A percentile compares a stretch with the other conserved stretches of the same genome.
phyloP scores from a whole-genome alignment of 2,113 vertebrate genomes.

The Pangasianodon gigas region DNA sequence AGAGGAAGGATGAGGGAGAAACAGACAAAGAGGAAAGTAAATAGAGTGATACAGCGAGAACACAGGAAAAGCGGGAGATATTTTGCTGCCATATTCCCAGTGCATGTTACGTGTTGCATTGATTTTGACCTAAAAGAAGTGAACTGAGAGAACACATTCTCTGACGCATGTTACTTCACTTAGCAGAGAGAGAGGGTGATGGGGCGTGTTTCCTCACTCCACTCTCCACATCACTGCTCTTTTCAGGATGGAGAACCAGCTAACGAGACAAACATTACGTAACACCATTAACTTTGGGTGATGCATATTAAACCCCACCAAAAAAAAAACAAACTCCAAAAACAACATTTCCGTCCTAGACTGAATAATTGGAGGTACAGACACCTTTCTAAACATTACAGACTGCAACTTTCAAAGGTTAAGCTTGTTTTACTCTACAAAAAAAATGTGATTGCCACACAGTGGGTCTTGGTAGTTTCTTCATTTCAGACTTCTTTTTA shows the following conservation, averaged over 20 bases:
- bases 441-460: neutral
- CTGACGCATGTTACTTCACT: conserved; percentile 5
- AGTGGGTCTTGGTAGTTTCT: neutral
- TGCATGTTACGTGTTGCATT: neutral
- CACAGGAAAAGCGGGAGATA: neutral
- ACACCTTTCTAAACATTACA: neutral
- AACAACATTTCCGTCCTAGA: neutral
- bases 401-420: neutral
- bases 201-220: neutral
- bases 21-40: no score
- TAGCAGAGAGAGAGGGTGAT: neutral
- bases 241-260: neutral
- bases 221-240: neutral
- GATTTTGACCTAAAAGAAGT: neutral
- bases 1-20: neutral
- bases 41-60: neutral
- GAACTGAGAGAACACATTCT: neutral
- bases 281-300: neutral
- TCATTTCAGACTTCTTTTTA: neutral
- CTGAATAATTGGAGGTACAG: neutral
- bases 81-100: neutral
- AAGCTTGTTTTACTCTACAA: neutral
- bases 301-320: neutral
- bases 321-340: neutral
- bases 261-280: neutral